Conservation (phyloP, 1,140 invertebrate genomes). For the Ceratina japonica region DNA sequence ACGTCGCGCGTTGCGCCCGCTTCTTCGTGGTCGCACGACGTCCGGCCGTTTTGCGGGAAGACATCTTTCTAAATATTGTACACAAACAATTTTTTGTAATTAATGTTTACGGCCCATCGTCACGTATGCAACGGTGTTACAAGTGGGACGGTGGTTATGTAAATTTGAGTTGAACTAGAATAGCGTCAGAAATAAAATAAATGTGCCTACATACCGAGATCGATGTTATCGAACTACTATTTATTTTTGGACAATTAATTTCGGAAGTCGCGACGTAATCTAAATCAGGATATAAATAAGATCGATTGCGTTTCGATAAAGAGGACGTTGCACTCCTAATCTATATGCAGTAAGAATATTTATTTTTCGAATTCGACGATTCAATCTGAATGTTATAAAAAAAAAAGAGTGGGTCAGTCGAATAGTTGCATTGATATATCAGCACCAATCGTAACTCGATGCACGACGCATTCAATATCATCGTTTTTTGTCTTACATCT, state of each 20-base stretch:
- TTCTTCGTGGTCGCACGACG: slow-evolving; percentile 95
- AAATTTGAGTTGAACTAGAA: slow-evolving; percentile 5
- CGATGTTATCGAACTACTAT: slow-evolving; percentile 35
- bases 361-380: too few species aligned
- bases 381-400: neutral
- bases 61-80: slow-evolving; percentile 82
- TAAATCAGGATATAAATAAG: slow-evolving; percentile 65
- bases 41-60: slow-evolving; percentile 94
- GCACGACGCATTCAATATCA: neutral
- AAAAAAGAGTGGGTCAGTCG: neutral
- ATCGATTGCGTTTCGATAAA: slow-evolving; percentile 36
- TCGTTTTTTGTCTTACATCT: neutral
- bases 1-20: slow-evolving; percentile 95
- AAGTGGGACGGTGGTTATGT: neutral
- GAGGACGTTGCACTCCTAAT: slow-evolving; percentile 49
- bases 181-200: neutral
- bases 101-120: too few species aligned
- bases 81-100: too few species aligned
- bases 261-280: slow-evolving; percentile 43
- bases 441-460: too few species aligned
- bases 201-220: slow-evolving; percentile 27
- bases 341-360: neutral
- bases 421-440: too few species aligned
- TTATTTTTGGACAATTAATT: slow-evolving; percentile 68
- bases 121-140: too few species aligned